Base-by-base conservation (phyloP, 2,888 invertebrate species). In the Eurytoma californica region DNA sequence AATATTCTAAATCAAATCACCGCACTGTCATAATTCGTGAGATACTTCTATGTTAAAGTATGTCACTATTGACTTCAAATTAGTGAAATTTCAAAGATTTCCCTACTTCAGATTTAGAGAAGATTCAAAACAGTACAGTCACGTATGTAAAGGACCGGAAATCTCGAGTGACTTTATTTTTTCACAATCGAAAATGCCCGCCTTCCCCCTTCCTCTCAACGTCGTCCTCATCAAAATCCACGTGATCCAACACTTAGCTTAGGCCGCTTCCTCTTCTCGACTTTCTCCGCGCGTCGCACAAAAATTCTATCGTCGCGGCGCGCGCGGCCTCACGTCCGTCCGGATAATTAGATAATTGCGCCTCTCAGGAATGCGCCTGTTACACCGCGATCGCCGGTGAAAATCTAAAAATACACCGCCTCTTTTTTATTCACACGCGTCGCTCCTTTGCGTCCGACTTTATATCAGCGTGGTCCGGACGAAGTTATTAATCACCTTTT, bases 301-400 rank as follows among this genome's bases (percentile, higher is more conserved):
- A 72, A 80, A 67, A 61, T 72, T 16, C 51, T 75, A 61, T 58
- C 49, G 58, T 49, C 30, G 24, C 24, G 20, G 18, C 18, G 18
- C 53, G 9, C 30, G 57, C 57, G 14, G 65, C 57, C 53, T 60
- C 72, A 72, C 63, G 51, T 49, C 63, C 49, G 67, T 12, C 51
- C 53, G 16, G 67, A 68, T 68, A 68, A 72, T 66, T 77, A 51
- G 58, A 70, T 65, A 69, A 72, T 73, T 72, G 67, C 51, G 53
- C 14, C 16, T 13, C n/a, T 16, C 53, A 20, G 60, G 49, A 67
- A 63, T 49, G 63, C n/a, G 30, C 51, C 55, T 53, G 9, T 39
- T 18, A 18, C 49, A 30, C 24, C 28, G 12, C 12, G n/a, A 18
- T 18, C 28, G 12, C 12, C n/a, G 63, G 20, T 63, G 63, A 63